A percentile compares a stretch with the other conserved stretches of the same genome.
These are phyloP conservation scores for Colossoma macropomum DNA, from an alignment of 2,113 vertebrate species.

Conservation along the genomic window DNA sequence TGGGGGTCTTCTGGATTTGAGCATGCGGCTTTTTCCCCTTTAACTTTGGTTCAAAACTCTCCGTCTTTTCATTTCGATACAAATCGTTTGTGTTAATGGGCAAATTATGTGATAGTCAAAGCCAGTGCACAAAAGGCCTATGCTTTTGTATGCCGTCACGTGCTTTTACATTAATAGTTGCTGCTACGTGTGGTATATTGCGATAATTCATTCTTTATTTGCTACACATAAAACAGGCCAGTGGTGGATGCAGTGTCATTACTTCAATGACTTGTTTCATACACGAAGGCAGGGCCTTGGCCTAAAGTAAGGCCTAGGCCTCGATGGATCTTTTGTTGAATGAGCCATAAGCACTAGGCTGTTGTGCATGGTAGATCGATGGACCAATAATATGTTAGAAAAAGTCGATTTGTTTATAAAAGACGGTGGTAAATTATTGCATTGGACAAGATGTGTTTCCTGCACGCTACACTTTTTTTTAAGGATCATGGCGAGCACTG, in stretches of 20 bases:
- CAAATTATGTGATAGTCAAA: neutral
- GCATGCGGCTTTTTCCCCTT: neutral
- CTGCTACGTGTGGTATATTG: neutral
- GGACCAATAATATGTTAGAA: neutral
- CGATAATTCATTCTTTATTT: neutral
- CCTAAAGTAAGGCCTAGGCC: slow-evolving; percentile 50
- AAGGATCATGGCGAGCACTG: neutral
- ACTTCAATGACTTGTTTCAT: slow-evolving; percentile 35
- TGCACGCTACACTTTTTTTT: neutral
- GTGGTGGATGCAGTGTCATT: slow-evolving; percentile 43
- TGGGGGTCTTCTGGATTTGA: neutral
- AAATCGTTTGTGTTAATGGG: slow-evolving; percentile 6
- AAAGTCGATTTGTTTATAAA: neutral
- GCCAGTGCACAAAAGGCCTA: neutral
- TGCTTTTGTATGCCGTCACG: slow-evolving; percentile 4
- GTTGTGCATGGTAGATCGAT: slow-evolving; percentile 26
- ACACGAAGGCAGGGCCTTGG: slow-evolving; percentile 44
- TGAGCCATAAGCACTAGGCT: slow-evolving; percentile 17
- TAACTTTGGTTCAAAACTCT: slow-evolving; percentile 8
- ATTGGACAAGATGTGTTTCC: neutral
- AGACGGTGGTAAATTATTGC: neutral
- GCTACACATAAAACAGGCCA: neutral
- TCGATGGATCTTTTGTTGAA: slow-evolving; percentile 46
- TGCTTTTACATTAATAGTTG: slow-evolving; percentile 34
- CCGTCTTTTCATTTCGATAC: neutral